Evolutionary conservation across 2,113 vertebrate species (phyloP).

Genomic region (Spilogale gracilis): DNA sequence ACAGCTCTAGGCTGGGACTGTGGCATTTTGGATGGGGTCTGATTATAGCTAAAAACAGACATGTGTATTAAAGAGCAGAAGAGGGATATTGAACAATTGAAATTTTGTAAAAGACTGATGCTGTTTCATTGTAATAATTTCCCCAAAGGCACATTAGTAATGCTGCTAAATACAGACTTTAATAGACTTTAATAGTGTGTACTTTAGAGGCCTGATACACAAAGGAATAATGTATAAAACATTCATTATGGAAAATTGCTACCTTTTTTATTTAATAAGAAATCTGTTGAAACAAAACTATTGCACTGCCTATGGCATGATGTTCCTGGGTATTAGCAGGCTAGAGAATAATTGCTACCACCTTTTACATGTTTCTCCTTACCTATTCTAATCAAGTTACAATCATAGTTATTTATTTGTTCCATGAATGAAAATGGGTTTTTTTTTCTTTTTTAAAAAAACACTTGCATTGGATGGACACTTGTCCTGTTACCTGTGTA

Average conservation of each 20-base stretch:
- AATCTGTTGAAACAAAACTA: slow-evolving; percentile 79
- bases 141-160: slow-evolving; percentile 88
- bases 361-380: slow-evolving; percentile 60
- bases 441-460: background rate
- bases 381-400: slow-evolving; percentile 69
- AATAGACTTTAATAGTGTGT: slow-evolving; percentile 90
- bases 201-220: slow-evolving; percentile 87
- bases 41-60: slow-evolving; percentile 84
- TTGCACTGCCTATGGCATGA: slow-evolving; percentile 25
- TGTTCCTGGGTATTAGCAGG: background rate
- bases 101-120: slow-evolving; percentile 87
- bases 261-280: slow-evolving; percentile 86
- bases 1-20: slow-evolving; percentile 72
- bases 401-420: slow-evolving; percentile 32
- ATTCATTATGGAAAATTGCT: slow-evolving; percentile 89
- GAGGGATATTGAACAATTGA: slow-evolving; percentile 87
- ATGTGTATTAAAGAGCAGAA: slow-evolving; percentile 83
- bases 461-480: background rate
- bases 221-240: slow-evolving; percentile 89
- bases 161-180: slow-evolving; percentile 90
- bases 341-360: slow-evolving; percentile 62
- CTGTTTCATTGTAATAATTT: slow-evolving; percentile 87
- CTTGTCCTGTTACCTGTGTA: background rate
- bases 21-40: slow-evolving; percentile 77
- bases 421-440: slow-evolving; percentile 24